phyloP scores from a whole-genome alignment of 1,140 invertebrate species.

The Drosophila subpulchrella region DNA sequence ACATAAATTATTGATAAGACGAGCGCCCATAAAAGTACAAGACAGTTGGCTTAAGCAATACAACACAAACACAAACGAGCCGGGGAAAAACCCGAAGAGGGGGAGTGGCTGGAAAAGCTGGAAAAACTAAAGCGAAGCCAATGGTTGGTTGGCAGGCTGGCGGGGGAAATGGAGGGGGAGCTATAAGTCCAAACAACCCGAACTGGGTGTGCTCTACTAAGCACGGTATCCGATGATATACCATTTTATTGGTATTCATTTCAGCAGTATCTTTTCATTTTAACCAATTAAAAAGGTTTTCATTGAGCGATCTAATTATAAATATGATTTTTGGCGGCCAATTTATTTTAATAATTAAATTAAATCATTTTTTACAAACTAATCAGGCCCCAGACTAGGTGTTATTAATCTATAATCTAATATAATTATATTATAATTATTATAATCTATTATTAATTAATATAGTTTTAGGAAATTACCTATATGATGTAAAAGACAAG shows the following conservation, averaged over 20 bases:
- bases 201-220: slow-evolving; percentile 12
- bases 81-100: neutral
- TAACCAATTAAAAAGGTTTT: no score
- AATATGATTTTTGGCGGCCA: no score
- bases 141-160: slow-evolving; percentile 8
- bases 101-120: slow-evolving; percentile 26
- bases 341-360: no score
- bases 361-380: neutral
- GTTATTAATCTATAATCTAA: no score
- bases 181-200: neutral
- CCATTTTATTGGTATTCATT: neutral
- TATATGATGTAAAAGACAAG: no score
- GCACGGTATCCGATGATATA: neutral
- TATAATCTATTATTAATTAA: no score
- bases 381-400: no score
- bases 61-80: slow-evolving; percentile 27
- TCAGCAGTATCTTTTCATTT: neutral
- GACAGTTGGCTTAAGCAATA: slow-evolving; percentile 76
- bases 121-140: slow-evolving; percentile 41
- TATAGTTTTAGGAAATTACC: no score
- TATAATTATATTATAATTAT: no score
- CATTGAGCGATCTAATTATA: no score
- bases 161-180: neutral
- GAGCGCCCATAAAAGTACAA: slow-evolving; percentile 82
- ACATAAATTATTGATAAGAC: slow-evolving; percentile 84